A percentile compares a stretch with the other conserved stretches of the same genome.
Evolutionary conservation across 1,140 invertebrate species (phyloP).

Genomic region (Drosophila rhopaloa): DNA sequence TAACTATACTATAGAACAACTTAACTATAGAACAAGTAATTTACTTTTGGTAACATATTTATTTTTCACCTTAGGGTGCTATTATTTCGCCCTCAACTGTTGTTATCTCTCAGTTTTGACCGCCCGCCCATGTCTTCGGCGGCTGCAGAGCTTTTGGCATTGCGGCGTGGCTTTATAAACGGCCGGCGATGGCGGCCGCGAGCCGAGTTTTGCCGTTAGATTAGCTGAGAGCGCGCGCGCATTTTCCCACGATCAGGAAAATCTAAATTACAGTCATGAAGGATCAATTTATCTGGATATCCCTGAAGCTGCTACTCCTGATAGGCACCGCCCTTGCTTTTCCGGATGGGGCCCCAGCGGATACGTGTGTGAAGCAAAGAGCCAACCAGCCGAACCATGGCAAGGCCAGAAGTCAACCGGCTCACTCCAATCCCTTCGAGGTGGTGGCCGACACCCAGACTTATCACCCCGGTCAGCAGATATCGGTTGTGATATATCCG

Average conservation of each 20-base stretch:
- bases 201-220: constrained; percentile 66
- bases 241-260: constrained; percentile 44
- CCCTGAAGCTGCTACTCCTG: constrained; percentile 23
- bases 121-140: constrained; percentile 29
- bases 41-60: neutral
- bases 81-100: neutral
- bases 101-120: neutral
- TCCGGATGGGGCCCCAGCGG: constrained; percentile 91
- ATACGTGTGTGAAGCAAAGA: constrained; percentile 90
- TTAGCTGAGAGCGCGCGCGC: constrained; percentile 56
- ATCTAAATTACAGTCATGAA: constrained; percentile 25
- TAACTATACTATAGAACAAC: neutral
- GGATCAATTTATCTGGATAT: constrained; percentile 20
- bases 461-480: constrained; percentile 88
- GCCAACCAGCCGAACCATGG: constrained; percentile 91
- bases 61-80: neutral
- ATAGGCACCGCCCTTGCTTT: constrained; percentile 84
- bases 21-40: neutral
- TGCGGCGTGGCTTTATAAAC: constrained; percentile 68
- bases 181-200: constrained; percentile 52
- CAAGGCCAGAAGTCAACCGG: constrained; percentile 87
- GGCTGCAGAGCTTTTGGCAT: constrained; percentile 45
- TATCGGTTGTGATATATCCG: constrained; percentile 84
- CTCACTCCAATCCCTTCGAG: constrained; percentile 88
- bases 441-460: constrained; percentile 87